Conservation (phyloP, 2,888 invertebrate genomes). For the Sinhomidia bicolor region DNA sequence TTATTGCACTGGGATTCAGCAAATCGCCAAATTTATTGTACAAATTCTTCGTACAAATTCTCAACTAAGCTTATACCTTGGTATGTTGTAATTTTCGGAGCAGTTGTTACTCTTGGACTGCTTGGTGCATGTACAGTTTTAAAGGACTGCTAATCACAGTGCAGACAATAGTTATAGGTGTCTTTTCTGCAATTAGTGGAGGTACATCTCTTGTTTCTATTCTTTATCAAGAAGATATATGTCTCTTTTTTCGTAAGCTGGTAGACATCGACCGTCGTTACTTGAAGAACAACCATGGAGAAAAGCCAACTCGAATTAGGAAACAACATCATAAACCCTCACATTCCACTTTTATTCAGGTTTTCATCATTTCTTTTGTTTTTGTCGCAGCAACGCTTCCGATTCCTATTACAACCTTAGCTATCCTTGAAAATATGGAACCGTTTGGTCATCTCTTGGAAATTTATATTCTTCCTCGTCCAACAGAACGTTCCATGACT, state of each 20-base stretch:
- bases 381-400: neutral
- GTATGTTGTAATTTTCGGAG: constrained; percentile 1
- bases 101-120: neutral
- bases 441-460: constrained; percentile 8
- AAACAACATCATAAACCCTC: neutral
- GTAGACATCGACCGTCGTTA: neutral
- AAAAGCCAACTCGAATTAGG: neutral
- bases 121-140: neutral
- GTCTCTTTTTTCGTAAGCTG: neutral
- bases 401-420: neutral
- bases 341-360: neutral
- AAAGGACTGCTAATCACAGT: neutral
- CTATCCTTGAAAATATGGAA: constrained; percentile 18
- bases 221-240: neutral
- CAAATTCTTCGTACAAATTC: neutral
- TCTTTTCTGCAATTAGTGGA: neutral
- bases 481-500: neutral
- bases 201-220: neutral
- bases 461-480: constrained; percentile 14
- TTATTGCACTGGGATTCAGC: neutral
- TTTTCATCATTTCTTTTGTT: neutral
- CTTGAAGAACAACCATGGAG: neutral
- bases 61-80: neutral
- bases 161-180: neutral
- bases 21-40: neutral